Conservation (phyloP, 2,113 vertebrate genomes). For the Etheostoma spectabile region DNA sequence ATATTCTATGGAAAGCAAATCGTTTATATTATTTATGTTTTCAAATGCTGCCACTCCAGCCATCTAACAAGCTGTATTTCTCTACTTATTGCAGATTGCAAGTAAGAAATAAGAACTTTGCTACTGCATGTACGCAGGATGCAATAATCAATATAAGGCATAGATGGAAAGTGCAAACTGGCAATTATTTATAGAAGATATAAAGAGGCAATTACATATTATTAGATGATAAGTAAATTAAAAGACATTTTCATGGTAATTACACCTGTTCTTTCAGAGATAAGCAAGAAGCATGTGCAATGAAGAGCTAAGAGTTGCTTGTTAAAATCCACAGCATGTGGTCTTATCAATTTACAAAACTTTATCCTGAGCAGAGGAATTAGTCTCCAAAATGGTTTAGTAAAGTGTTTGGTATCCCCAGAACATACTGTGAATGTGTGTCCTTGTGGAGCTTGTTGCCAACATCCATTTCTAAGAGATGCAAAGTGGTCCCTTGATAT, state of each 20-base stretch:
- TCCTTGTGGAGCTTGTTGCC: background rate
- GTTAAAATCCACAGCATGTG: constrained; percentile 3
- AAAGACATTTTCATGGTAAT: too few species aligned
- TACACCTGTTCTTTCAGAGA: background rate
- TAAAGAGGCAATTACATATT: too few species aligned
- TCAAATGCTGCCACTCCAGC: too few species aligned
- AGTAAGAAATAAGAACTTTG: background rate
- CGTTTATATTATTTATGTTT: too few species aligned
- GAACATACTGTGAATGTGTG: background rate
- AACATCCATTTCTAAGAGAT: constrained; percentile 32
- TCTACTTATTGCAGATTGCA: background rate
- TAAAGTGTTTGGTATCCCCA: background rate
- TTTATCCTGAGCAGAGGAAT: background rate
- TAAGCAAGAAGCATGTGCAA: background rate
- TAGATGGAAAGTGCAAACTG: background rate
- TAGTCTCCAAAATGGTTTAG: constrained; percentile 20
- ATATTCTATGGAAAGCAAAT: too few species aligned
- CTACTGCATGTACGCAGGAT: too few species aligned
- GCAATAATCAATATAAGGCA: background rate
- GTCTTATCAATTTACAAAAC: constrained; percentile 13
- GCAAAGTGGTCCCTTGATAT: constrained; percentile 3
- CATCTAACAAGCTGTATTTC: background rate
- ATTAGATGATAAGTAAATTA: too few species aligned
- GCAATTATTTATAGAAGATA: background rate
- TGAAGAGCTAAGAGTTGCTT: background rate